Evolutionary conservation across 1,140 invertebrate species (phyloP).

Genomic region (Neodiprion virginianus): DNA sequence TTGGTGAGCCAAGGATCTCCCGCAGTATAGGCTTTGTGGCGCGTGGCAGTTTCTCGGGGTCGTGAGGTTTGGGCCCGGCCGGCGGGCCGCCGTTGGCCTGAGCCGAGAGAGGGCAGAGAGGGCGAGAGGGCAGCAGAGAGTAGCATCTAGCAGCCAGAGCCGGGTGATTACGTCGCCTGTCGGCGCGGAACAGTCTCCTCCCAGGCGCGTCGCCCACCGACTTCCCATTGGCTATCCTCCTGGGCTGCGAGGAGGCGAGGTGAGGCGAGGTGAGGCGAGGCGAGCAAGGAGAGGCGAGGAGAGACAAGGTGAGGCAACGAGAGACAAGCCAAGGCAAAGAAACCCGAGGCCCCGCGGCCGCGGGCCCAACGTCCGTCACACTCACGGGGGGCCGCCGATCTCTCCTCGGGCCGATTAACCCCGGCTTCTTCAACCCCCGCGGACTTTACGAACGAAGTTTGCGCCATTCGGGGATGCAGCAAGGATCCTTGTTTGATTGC

Average conservation of each 20-base stretch:
- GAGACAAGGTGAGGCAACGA: background rate
- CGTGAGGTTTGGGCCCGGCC: constrained; percentile 39
- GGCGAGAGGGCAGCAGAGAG: constrained; percentile 12
- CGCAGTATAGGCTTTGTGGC: background rate
- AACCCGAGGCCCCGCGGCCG: background rate
- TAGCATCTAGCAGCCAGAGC: constrained; percentile 38
- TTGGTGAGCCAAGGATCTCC: too few relatives aligned
- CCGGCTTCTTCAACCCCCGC: too few relatives aligned
- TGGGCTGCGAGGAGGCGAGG: background rate
- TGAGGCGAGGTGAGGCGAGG: background rate
- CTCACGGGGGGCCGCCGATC: too few relatives aligned
- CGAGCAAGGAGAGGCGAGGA: background rate
- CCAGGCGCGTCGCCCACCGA: constrained; percentile 55
- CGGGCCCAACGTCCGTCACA: too few relatives aligned
- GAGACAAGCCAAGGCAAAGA: background rate
- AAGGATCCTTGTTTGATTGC: too few relatives aligned
- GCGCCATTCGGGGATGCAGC: too few relatives aligned
- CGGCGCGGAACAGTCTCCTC: constrained; percentile 61
- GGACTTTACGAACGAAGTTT: too few relatives aligned
- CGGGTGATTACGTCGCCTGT: constrained; percentile 60
- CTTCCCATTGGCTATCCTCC: constrained; percentile 45
- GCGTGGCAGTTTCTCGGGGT: constrained; percentile 26
- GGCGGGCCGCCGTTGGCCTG: constrained; percentile 26
- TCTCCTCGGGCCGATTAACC: too few relatives aligned
- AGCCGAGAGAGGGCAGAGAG: background rate